Evolutionary conservation across 1,140 invertebrate genomes (phyloP).

Genomic region (Pteromalus puparum): DNA sequence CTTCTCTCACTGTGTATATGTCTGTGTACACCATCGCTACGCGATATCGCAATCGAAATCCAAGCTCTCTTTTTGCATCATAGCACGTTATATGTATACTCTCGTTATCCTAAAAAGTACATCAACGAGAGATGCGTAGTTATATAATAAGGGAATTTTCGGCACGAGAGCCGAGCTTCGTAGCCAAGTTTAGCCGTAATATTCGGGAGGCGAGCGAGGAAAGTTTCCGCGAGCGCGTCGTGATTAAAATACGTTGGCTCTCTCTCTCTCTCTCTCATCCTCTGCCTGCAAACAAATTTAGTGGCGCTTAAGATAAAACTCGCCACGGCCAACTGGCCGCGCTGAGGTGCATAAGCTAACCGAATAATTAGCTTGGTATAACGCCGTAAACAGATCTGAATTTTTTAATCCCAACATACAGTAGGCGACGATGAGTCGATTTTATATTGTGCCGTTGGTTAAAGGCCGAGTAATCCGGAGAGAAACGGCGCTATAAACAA

Average conservation of each 20-base stretch:
- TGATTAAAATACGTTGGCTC: slow-evolving; percentile 45
- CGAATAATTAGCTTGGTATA: neutral
- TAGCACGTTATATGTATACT: no score
- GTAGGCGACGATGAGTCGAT: no score
- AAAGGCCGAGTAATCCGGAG: no score
- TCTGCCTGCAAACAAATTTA: slow-evolving; percentile 39
- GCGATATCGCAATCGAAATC: no score
- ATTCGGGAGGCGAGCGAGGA: neutral
- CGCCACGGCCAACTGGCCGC: neutral
- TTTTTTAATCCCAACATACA: neutral
- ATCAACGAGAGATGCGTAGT: no score
- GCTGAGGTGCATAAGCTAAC: no score
- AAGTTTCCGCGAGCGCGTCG: neutral
- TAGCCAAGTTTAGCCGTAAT: neutral
- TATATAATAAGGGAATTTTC: slow-evolving; percentile 20
- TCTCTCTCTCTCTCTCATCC: neutral
- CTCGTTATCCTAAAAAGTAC: neutral
- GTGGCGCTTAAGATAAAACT: slow-evolving; percentile 41
- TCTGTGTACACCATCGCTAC: no score
- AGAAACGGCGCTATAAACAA: no score
- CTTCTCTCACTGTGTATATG: no score
- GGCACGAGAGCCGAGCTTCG: neutral
- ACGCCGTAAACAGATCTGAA: neutral
- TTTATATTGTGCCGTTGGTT: no score
- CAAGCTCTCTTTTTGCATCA: no score